A percentile compares a stretch with the other conserved stretches of the same genome.
Evolutionary conservation across 1,140 invertebrate species (phyloP).

Genomic region (Cydia amplana): DNA sequence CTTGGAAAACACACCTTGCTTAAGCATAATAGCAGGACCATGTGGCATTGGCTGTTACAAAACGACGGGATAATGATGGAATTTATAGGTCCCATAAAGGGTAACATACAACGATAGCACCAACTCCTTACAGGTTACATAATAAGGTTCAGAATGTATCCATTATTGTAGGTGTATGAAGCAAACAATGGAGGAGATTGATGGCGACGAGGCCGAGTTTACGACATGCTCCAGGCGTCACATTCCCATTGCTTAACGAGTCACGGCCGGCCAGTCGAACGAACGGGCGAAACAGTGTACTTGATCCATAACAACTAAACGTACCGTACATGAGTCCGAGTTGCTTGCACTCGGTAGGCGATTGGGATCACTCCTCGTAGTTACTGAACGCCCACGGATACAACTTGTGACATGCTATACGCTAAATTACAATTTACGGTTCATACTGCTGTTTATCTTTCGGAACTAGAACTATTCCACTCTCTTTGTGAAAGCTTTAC

Average conservation of each 20-base stretch:
- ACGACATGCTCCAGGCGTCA: not conserved
- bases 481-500: not conserved
- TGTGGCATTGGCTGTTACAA: constrained; percentile 3
- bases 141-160: not conserved
- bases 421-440: constrained; percentile 12
- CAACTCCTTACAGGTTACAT: not conserved
- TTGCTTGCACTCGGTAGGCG: not conserved
- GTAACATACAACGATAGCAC: not conserved
- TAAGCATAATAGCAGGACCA: constrained; percentile 1
- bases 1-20: not conserved
- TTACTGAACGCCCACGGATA: not conserved
- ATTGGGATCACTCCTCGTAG: not conserved
- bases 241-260: not conserved
- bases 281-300: not conserved
- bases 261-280: not conserved
- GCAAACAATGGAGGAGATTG: constrained; percentile 22
- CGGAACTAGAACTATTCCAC: not conserved
- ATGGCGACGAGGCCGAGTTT: constrained; percentile 19
- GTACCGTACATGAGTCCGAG: not conserved
- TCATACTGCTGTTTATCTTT: not conserved
- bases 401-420: not conserved
- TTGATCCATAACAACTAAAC: not conserved
- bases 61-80: constrained; percentile 22
- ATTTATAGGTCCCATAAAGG: constrained; percentile 21
- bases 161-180: not conserved